Base-by-base conservation (phyloP, 1,140 invertebrate species). In the Whitmania pigra region DNA sequence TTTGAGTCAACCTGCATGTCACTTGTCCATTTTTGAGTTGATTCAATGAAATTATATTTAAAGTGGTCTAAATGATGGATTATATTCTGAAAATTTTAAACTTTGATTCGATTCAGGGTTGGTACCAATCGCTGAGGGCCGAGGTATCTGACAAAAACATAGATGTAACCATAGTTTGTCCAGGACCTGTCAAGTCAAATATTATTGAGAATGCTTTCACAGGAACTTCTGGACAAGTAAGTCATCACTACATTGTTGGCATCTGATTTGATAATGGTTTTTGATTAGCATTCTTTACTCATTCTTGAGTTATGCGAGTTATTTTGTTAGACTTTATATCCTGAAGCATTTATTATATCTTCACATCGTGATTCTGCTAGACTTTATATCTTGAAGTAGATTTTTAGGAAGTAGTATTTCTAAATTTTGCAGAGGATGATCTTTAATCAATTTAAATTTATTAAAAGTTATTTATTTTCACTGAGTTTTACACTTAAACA, bases 201-300 rank as follows among this genome's bases (percentile, higher is more conserved):
- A 87, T 91, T 74, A 79, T 90, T n/a, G 75, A 84, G 67, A 85
- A 88, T 78, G 85, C 87, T 75, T 90, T 89, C 76, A 91, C 89
- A 0, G 87, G 83, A 22, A 85, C 85, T 72, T 72, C 79, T 17
- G 87, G 86, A 60, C 80, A 87, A 80, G 87, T 88, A 82, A 75
- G 73, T 67, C 25, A n/a, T 57, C 20, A n/a, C 9, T n/a, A 25
- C 20, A 25, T 57, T 20, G 9, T 57, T 20, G 25, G 20, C 20
- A 3, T 57, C 2, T 57, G 20, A 57, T n/a, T 57, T 57, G 54
- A 57, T 57, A 3, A 9, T 9, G 9, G 25, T 57, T 2, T n/a
- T n/a, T 11, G 3, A 63, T 63, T 22, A 63, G 9, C 18, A 63
- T 63, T 63, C 57, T 63, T 25, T 11, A 11, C 2, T 25, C 18